Conservation (phyloP, 2,888 invertebrate species). For the Sepioteuthis lessoniana region DNA sequence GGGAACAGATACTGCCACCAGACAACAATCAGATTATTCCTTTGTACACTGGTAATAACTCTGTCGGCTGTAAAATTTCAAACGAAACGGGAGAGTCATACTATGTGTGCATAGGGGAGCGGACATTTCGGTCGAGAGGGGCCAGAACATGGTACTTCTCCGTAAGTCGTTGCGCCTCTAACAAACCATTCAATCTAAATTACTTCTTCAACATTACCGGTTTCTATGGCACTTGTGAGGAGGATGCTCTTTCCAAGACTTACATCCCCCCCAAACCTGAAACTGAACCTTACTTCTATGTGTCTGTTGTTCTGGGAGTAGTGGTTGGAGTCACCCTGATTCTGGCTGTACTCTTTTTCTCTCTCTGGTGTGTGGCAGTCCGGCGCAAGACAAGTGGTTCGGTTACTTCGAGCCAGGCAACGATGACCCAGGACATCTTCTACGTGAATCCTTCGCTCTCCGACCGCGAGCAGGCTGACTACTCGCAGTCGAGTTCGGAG, state of each 20-base stretch:
- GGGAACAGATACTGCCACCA: constrained; percentile 61
- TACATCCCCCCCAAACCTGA: constrained; percentile 57
- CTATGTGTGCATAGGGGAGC: constrained; percentile 67
- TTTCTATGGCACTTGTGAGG: constrained; percentile 69
- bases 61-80: constrained; percentile 64
- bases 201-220: constrained; percentile 69
- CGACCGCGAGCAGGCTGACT: constrained; percentile 65
- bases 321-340: constrained; percentile 65
- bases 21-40: constrained; percentile 69
- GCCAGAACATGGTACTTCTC: constrained; percentile 69
- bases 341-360: constrained; percentile 63
- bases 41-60: constrained; percentile 60
- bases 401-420: constrained; percentile 69
- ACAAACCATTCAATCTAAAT: constrained; percentile 61
- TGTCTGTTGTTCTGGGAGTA: constrained; percentile 66
- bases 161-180: constrained; percentile 62
- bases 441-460: constrained; percentile 70
- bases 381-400: constrained; percentile 63
- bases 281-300: constrained; percentile 57
- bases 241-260: constrained; percentile 65
- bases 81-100: constrained; percentile 62
- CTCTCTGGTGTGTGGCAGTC: constrained; percentile 62
- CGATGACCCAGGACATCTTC: constrained; percentile 71
- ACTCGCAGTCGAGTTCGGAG: constrained; percentile 70
- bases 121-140: constrained; percentile 65